Evolutionary conservation across 2,888 invertebrate species (phyloP).

Genomic region (Patella pellucida): DNA sequence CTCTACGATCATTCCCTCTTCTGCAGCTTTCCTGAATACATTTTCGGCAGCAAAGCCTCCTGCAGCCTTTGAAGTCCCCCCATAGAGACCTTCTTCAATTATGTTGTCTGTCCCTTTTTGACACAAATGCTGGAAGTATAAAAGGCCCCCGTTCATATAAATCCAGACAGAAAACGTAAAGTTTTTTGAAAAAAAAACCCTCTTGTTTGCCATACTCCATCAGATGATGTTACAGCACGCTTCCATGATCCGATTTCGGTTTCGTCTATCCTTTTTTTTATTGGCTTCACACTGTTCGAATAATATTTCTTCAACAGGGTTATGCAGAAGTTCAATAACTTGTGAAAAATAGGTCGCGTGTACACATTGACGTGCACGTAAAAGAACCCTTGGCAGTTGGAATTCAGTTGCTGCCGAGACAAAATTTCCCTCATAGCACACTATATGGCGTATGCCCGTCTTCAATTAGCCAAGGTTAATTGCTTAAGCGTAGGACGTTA

Average conservation of each 20-base stretch:
- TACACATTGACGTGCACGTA: too few species aligned
- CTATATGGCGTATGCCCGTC: too few species aligned
- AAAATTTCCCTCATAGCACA: too few species aligned
- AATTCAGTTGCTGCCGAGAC: too few species aligned
- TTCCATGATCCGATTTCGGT: background rate
- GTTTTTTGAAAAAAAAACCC: constrained; percentile 1
- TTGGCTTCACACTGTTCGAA: background rate
- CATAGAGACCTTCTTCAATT: background rate
- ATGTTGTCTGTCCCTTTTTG: background rate
- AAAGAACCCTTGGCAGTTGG: too few species aligned
- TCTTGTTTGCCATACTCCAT: background rate
- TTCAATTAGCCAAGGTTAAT: too few species aligned
- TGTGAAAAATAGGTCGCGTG: background rate
- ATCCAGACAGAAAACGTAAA: background rate
- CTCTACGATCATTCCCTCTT: background rate
- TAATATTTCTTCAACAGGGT: background rate
- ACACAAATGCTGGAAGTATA: background rate
- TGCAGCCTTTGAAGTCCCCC: background rate
- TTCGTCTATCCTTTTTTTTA: background rate
- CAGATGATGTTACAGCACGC: background rate
- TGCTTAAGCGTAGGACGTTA: too few species aligned
- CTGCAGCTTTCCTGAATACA: background rate
- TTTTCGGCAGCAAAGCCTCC: background rate
- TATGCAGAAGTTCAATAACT: background rate
- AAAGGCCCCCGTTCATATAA: background rate